Evolutionary conservation across 2,797 vertebrate genomes (phyloP).

Genomic region (Siniperca undulata): DNA sequence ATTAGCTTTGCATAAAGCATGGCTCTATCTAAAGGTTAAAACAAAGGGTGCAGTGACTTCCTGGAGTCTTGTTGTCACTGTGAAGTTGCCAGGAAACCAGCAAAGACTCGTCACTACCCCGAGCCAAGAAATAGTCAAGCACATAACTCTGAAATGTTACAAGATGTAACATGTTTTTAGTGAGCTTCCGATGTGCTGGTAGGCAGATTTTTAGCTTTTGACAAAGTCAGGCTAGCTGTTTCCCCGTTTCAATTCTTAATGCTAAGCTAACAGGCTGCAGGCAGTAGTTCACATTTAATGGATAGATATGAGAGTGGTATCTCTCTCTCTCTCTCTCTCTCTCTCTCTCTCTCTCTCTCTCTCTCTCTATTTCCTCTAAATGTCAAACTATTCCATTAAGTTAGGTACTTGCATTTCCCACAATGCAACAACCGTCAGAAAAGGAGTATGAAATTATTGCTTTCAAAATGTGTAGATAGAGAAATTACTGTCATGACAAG

Average conservation of each 20-base stretch:
- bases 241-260: neutral
- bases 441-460: neutral
- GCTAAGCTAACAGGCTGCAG: neutral
- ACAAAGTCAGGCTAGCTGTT: neutral
- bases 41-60: neutral
- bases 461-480: neutral
- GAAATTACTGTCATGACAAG: neutral
- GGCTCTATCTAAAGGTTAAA: neutral
- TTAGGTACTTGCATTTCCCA: neutral
- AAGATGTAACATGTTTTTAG: neutral
- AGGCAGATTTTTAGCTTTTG: neutral
- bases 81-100: neutral
- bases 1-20: neutral
- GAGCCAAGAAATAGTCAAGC: constrained; percentile 3
- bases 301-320: neutral
- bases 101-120: neutral
- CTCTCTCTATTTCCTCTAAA: neutral
- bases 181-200: neutral
- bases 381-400: neutral
- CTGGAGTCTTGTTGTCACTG: neutral
- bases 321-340: no score
- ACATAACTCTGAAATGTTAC: neutral
- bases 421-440: neutral
- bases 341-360: no score
- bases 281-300: neutral